Evolutionary conservation across 1,140 invertebrate species (phyloP).

Genomic region (Musca vetustissima): DNA sequence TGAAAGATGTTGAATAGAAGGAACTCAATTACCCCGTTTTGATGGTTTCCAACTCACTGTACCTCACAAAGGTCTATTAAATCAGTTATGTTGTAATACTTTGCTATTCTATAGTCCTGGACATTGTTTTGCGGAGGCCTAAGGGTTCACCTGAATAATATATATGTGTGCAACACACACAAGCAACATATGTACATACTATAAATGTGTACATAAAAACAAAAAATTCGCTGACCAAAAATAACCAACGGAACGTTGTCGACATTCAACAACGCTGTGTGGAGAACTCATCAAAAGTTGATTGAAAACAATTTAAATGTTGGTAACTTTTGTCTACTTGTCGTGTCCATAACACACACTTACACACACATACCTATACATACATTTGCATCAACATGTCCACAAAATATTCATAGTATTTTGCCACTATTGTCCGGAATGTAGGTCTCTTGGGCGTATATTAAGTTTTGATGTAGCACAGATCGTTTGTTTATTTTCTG

Average conservation of each 20-base stretch:
- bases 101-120: no score
- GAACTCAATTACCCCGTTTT: no score
- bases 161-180: not conserved
- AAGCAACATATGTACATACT: not conserved
- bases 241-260: not conserved
- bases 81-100: no score
- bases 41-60: no score
- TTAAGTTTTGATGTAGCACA: not conserved
- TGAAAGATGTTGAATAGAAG: no score
- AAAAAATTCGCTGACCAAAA: not conserved
- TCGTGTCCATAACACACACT: not conserved
- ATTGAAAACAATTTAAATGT: conserved; percentile 24
- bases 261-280: no score
- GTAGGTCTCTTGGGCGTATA: conserved; percentile 22
- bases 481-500: conserved; percentile 4
- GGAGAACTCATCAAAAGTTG: conserved; percentile 7
- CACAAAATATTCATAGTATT: no score
- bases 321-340: not conserved
- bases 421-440: not conserved
- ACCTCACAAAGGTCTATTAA: no score
- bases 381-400: no score
- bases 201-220: not conserved
- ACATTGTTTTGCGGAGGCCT: not conserved
- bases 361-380: not conserved
- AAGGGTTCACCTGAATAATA: conserved; percentile 14